These are phyloP conservation scores for Scopus umbretta DNA, from an alignment of 2,113 vertebrate species.

Conservation along the genomic window DNA sequence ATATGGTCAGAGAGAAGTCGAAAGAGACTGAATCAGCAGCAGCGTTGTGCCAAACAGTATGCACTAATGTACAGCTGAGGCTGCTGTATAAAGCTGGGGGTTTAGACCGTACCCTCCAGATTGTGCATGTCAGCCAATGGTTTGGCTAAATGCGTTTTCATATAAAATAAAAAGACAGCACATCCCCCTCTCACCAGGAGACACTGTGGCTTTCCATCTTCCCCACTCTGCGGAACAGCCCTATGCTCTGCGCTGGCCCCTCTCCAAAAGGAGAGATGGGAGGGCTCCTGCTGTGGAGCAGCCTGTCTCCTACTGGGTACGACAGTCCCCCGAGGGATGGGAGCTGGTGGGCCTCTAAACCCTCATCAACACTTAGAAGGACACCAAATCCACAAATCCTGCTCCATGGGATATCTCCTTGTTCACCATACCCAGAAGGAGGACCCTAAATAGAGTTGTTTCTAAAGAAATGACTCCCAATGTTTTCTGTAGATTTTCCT, in stretches of 20 bases:
- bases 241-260: neutral
- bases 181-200: neutral
- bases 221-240: neutral
- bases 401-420: neutral
- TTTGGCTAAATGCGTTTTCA: neutral
- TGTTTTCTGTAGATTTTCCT: neutral
- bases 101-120: neutral
- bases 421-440: neutral
- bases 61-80: neutral
- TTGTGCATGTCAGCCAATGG: neutral
- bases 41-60: neutral
- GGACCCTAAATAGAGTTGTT: neutral
- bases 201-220: neutral
- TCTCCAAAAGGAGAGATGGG: neutral
- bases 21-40: neutral
- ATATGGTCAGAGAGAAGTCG: neutral
- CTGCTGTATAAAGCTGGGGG: neutral
- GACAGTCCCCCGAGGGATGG: rapidly evolving
- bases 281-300: neutral
- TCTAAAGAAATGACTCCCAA: neutral
- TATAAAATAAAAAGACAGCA: neutral
- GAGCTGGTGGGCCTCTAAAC: neutral
- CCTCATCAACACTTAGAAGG: neutral
- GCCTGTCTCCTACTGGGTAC: neutral
- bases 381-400: neutral